Evolutionary conservation across 2,113 vertebrate genomes (phyloP).

Genomic region (Atlantisia rogersi): DNA sequence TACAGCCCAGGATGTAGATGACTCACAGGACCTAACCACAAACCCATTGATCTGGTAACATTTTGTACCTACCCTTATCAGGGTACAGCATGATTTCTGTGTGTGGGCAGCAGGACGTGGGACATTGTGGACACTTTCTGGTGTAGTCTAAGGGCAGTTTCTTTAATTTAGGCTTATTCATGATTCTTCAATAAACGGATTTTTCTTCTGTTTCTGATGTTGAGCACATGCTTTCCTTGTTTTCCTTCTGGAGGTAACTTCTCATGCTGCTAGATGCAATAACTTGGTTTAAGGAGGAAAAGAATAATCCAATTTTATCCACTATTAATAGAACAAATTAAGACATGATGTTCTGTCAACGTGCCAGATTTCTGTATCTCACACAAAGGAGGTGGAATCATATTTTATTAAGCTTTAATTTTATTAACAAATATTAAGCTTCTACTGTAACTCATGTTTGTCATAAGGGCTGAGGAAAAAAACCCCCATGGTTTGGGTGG

Average conservation of each 20-base stretch:
- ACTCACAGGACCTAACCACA: background rate
- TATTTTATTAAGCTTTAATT: background rate
- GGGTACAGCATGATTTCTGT: background rate
- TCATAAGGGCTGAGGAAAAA: background rate
- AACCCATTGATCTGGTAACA: background rate
- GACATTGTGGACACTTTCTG: background rate
- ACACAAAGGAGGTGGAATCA: background rate
- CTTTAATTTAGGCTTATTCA: background rate
- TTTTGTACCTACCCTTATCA: background rate
- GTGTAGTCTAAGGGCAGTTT: background rate
- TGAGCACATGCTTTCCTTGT: background rate
- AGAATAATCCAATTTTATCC: background rate
- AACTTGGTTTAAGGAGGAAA: background rate
- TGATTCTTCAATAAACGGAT: background rate
- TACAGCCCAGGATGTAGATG: too few species aligned
- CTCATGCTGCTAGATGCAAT: background rate
- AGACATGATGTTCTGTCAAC: background rate
- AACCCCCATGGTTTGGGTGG: too few species aligned
- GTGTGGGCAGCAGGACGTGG: background rate
- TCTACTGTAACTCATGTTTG: background rate
- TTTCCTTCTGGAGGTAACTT: background rate
- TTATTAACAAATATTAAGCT: background rate
- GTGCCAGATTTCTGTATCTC: background rate
- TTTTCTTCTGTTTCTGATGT: background rate
- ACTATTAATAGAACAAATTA: background rate